phyloP scores from a whole-genome alignment of 2,888 invertebrate genomes.

The Stenoptilia bipunctidactyla region DNA sequence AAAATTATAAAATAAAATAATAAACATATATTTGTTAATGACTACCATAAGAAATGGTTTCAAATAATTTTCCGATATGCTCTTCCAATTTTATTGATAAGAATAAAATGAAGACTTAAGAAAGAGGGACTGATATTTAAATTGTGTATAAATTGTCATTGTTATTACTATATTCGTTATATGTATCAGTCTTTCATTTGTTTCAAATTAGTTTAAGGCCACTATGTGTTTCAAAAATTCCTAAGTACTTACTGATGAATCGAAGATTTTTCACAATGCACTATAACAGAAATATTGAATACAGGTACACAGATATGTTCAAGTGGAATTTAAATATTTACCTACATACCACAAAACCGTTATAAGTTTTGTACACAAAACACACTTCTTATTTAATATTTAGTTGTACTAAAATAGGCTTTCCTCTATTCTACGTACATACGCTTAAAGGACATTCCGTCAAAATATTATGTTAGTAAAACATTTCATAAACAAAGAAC shows the following conservation, averaged over 20 bases:
- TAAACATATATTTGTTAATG: too few species aligned
- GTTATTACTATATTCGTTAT: constrained; percentile 2
- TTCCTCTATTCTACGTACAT: constrained; percentile 51
- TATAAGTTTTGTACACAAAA: too few species aligned
- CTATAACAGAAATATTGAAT: background rate
- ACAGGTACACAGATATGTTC: background rate
- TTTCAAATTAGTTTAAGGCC: constrained; percentile 12
- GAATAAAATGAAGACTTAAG: background rate
- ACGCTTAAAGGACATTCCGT: constrained; percentile 34
- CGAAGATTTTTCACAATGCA: background rate
- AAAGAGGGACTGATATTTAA: constrained; percentile 3
- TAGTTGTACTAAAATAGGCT: constrained; percentile 70
- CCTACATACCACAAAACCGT: too few species aligned
- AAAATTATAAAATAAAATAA: too few species aligned
- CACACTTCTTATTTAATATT: constrained; percentile 30
- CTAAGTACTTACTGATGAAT: too few species aligned
- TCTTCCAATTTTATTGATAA: background rate
- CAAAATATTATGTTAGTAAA: constrained; percentile 55
- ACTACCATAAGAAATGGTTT: too few species aligned
- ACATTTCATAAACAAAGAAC: constrained; percentile 39
- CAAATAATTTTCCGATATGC: background rate
- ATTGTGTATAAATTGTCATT: background rate
- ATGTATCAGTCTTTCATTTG: constrained; percentile 16
- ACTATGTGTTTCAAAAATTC: too few species aligned
- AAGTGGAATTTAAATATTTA: background rate